Percentiles rank a stretch among this genome's conserved stretches.
Evolutionary conservation across 2,888 invertebrate genomes (phyloP).

Genomic region (Hymenopus coronatus): DNA sequence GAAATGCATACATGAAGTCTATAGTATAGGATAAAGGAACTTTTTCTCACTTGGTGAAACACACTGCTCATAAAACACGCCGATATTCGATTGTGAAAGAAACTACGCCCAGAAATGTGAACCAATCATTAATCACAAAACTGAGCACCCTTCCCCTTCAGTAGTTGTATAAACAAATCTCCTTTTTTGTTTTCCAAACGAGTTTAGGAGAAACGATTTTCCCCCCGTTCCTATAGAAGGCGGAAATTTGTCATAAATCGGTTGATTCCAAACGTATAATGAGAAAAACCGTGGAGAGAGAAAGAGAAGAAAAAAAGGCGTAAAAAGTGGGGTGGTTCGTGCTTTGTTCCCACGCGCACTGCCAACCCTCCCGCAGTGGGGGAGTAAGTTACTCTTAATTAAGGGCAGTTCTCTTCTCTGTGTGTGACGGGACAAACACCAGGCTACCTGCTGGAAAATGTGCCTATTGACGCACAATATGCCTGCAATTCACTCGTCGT

Average conservation of each 20-base stretch:
- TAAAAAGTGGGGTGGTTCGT: not conserved
- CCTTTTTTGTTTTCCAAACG: not conserved
- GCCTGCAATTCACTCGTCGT: not conserved
- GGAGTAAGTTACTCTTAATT: conserved; percentile 11
- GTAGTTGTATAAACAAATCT: not conserved
- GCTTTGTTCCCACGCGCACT: not conserved
- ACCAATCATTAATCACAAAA: conserved; percentile 16
- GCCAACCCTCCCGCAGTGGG: not conserved
- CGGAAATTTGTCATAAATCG: conserved; percentile 16
- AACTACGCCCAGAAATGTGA: not conserved
- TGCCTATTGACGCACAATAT: not conserved
- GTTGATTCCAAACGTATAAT: conserved; percentile 6
- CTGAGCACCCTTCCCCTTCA: not conserved
- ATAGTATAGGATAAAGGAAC: not conserved
- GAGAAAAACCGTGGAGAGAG: not conserved
- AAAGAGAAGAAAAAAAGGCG: not conserved
- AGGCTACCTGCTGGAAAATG: not conserved
- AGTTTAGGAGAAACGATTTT: not conserved
- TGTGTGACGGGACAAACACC: not conserved
- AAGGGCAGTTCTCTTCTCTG: not conserved
- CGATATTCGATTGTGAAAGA: not conserved
- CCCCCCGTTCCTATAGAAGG: not conserved
- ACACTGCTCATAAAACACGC: not conserved
- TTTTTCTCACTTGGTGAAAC: not conserved
- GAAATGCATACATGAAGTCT: too few species aligned